Base-by-base conservation (phyloP, 2,888 invertebrate species). In the Drosophila formosana region DNA sequence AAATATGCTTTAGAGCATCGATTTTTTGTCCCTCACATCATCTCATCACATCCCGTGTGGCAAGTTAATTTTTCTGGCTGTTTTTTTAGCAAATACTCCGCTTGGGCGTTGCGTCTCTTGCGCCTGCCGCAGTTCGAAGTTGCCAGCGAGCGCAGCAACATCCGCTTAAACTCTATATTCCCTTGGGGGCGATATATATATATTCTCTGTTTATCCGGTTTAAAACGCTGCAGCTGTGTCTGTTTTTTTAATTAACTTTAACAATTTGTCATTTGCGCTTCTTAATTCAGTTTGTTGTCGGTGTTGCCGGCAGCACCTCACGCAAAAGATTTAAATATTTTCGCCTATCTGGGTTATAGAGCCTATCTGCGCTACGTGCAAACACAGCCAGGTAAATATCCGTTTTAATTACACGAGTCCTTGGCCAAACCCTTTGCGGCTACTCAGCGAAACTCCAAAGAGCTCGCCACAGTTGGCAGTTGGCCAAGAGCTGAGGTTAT, bases 331-430 rank as follows among this genome's bases (percentile, higher is more conserved):
- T 66, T 46, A 86, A 91, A 89, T 84, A 91, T 91, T 91, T 90
- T 91, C 56, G 89, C 89, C 63, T 91, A 89, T 83, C 76, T 91
- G 74, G 89, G 90, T 78, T 91, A 91, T 64, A 84, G 78, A 73
- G 89, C 89, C 70, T 91, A 90, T 80, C 82, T 82, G 81, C 89
- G 82, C 80, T 91, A 85, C 77, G 80, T 78, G 69, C 76, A 80
- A 66, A 72, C 81, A 77, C 81, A 90, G 83, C 67, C 77, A 89
- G 88, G 84, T 84, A 74, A 81, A 69, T 75, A 70, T 65, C 45
- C 9, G 7, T 4, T 25, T 26, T 26, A 47, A 9, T 63, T 58
- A 39, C n/a, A 11, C 11, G 46, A 58, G 13, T 6, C 13, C 25
- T 39, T 58, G 26, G 30, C 13, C 18, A 18, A 13, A 9, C 11